Percentiles rank a stretch among this genome's conserved stretches.
Evolutionary conservation across 2,113 vertebrate genomes (phyloP).

Genomic region (Pavo muticus): DNA sequence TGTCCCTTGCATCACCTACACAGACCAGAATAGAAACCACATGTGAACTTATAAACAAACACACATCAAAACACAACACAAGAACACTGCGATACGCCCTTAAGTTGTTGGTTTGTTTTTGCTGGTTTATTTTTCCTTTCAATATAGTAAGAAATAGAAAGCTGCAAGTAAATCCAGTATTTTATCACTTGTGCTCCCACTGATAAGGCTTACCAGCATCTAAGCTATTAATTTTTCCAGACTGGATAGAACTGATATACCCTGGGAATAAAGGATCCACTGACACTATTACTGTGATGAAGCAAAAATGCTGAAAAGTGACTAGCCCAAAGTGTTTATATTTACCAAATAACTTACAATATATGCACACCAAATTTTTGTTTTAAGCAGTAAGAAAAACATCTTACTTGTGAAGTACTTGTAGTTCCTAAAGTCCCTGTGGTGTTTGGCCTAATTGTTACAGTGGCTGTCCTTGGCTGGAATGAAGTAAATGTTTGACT

Average conservation of each 20-base stretch:
- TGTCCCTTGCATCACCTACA: slow-evolving; percentile 87
- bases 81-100: not conserved
- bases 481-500: slow-evolving; percentile 95
- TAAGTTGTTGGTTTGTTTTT: not conserved
- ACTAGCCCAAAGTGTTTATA: not conserved
- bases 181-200: not conserved
- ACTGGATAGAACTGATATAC: not conserved
- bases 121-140: too few species aligned
- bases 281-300: not conserved
- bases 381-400: not conserved
- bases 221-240: not conserved
- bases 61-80: not conserved
- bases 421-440: slow-evolving; percentile 77
- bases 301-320: not conserved
- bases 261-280: not conserved
- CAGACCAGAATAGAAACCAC: not conserved
- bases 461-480: slow-evolving; percentile 91
- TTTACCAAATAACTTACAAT: not conserved
- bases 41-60: not conserved
- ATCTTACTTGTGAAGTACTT: slow-evolving; percentile 82
- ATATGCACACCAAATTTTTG: not conserved
- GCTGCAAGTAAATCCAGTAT: not conserved
- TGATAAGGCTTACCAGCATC: not conserved
- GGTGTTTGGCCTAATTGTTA: slow-evolving; percentile 91
- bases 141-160: not conserved